Evolutionary conservation across 2,888 invertebrate genomes (phyloP), one percentile per base, ranked within the genome.

Genomic region (Drosophila fungiperda): DNA sequence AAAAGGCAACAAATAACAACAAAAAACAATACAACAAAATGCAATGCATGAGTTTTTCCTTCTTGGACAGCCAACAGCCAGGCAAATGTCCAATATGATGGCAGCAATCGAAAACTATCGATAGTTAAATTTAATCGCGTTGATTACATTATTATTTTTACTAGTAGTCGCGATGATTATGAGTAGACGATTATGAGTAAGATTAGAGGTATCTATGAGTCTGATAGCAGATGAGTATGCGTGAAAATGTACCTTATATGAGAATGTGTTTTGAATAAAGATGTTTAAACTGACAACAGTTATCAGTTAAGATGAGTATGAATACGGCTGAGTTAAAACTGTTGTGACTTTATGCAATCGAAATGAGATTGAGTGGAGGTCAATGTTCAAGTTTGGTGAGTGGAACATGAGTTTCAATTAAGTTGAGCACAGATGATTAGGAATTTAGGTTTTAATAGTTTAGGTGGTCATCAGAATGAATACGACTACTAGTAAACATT

Each of bases 11-110:
- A 15, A 15, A 33, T 7, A 32, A 20, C 7, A n/a, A 32, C 4
- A 26, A 23, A 48, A 48, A 23, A 48, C 20, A 15, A 53, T 2
- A 35, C 6, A 12, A 52, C 32, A n/a, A 35, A 29, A 8, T 5
- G n/a, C 32, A 2, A 15, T 20, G 1, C 17, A 9, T 9, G 3
- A 26, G 33, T 54, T 15, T 23, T 58, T 36, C 26, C 26, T n/a
- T 1, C 32, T 70, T 71, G 70, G 70, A 71, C 38, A 32, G 70
- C 70, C 63, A 71, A 58, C 70, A 71, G 70, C 70, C 70, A 71
- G 70, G 72, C 72, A 29, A 36, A 42, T 29, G 70, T 71, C 72
- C 70, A 71, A 53, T 33, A n/a, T 36, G 20, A 52, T 50, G 40
- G 36, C 15, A 32, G 32, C 11, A 1, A 54, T 17, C 4, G 3